A percentile compares a stretch with the other conserved stretches of the same genome.
Evolutionary conservation across 2,113 vertebrate species (phyloP).

Genomic region (Hippopotamus amphibius): DNA sequence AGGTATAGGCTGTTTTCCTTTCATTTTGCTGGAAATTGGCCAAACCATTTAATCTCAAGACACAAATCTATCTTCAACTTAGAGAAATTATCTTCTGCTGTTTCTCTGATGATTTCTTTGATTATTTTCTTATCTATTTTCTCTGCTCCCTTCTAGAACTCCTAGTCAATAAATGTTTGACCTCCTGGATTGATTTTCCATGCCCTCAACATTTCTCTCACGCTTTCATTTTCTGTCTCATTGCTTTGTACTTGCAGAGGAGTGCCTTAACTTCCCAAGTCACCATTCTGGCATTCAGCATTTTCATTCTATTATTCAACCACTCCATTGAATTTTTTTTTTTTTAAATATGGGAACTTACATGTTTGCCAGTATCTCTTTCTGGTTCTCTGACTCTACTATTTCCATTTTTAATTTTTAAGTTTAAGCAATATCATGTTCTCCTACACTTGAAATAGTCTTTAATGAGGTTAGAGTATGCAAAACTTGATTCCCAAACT

Average conservation of each 20-base stretch:
- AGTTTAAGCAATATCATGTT: background rate
- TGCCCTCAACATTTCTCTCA: background rate
- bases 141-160: background rate
- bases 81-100: constrained; percentile 12
- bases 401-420: constrained; percentile 16
- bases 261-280: background rate
- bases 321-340: background rate
- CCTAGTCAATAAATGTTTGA: constrained; percentile 23
- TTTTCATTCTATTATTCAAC: constrained; percentile 8
- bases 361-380: background rate
- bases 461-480: background rate
- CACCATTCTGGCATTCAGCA: background rate
- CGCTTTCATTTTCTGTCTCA: background rate
- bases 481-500: constrained; percentile 4
- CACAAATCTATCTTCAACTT: background rate
- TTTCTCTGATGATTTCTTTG: constrained; percentile 57
- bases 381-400: background rate
- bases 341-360: background rate
- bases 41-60: background rate
- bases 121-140: constrained; percentile 42
- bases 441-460: background rate
- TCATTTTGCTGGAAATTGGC: background rate
- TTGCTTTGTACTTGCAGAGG: background rate
- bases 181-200: constrained; percentile 23
- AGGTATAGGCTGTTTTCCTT: background rate